Conservation (phyloP, 2,113 vertebrate genomes). For the Oplegnathus fasciatus region DNA sequence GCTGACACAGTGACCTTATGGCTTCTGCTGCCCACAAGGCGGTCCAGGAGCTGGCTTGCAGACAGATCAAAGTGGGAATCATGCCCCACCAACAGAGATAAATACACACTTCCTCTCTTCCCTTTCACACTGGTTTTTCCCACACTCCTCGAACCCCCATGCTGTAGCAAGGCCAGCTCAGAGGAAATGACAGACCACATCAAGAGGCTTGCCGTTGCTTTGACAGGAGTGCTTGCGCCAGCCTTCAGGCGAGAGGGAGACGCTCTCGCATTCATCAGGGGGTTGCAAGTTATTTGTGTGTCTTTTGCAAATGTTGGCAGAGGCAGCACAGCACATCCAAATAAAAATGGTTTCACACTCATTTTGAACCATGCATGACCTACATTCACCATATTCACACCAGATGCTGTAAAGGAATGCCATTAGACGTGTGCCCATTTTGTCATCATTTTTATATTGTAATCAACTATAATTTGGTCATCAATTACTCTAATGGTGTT, state of each 20-base stretch:
- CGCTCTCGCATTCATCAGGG: slow-evolving; percentile 42
- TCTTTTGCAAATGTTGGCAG: slow-evolving; percentile 51
- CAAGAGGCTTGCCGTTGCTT: slow-evolving; percentile 76
- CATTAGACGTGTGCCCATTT: background rate
- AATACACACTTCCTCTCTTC: slow-evolving; percentile 85
- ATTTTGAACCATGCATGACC: slow-evolving; percentile 7
- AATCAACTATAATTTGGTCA: slow-evolving; percentile 9
- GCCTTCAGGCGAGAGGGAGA: slow-evolving; percentile 53
- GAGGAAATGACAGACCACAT: slow-evolving; percentile 86
- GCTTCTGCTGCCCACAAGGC: slow-evolving; percentile 51
- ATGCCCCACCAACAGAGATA: slow-evolving; percentile 84
- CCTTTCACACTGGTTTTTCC: slow-evolving; percentile 81
- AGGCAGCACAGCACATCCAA: slow-evolving; percentile 25
- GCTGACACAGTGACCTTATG: slow-evolving; percentile 62
- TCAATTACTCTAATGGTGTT: background rate
- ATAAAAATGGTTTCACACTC: slow-evolving; percentile 33
- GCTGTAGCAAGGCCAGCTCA: slow-evolving; percentile 64
- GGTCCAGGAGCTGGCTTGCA: slow-evolving; percentile 52
- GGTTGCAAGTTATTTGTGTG: slow-evolving; percentile 49
- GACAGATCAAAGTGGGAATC: slow-evolving; percentile 83
- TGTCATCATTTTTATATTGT: slow-evolving; percentile 2
- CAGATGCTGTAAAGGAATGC: slow-evolving; percentile 26
- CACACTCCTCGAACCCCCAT: slow-evolving; percentile 75
- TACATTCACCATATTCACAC: slow-evolving; percentile 36
- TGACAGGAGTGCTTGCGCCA: slow-evolving; percentile 64